phyloP scores from a whole-genome alignment of 1,140 invertebrate genomes.

The Homarus americanus region DNA sequence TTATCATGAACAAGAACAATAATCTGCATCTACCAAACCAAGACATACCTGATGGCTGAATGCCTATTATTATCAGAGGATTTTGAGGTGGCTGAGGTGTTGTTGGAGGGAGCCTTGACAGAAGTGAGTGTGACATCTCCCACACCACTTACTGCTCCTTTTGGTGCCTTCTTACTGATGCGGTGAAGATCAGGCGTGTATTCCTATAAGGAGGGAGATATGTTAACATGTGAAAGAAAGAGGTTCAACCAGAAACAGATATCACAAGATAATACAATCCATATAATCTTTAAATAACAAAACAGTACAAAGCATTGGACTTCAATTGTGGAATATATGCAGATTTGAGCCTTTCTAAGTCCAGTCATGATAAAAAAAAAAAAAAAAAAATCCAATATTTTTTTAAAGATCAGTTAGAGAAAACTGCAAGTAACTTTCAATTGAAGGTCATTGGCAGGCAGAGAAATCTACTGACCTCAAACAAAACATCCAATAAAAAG shows the following conservation, averaged over 20 bases:
- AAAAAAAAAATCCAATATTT: too few relatives aligned
- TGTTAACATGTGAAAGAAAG: not conserved
- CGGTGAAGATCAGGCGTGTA: conserved; percentile 77
- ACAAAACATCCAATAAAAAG: too few relatives aligned
- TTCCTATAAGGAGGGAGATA: conserved; percentile 72
- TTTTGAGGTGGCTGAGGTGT: conserved; percentile 73
- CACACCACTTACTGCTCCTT: conserved; percentile 68
- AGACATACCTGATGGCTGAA: conserved; percentile 73
- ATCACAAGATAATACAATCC: too few relatives aligned
- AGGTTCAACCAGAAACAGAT: not conserved
- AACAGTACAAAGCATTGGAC: too few relatives aligned
- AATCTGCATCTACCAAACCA: not conserved
- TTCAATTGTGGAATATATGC: too few relatives aligned
- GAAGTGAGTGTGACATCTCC: conserved; percentile 67
- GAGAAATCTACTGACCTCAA: too few relatives aligned
- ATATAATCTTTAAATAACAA: too few relatives aligned
- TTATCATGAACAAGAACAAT: not conserved
- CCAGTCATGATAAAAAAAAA: too few relatives aligned
- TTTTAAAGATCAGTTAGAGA: too few relatives aligned
- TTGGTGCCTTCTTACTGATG: conserved; percentile 76
- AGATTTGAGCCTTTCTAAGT: too few relatives aligned
- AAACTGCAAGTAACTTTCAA: too few relatives aligned
- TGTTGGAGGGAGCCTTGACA: conserved; percentile 70
- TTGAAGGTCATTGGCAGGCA: too few relatives aligned
- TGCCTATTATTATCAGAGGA: conserved; percentile 73